phyloP scores from a whole-genome alignment of 35 echinoderm and acorn worm genomes.

The Apostichopus californicus region DNA sequence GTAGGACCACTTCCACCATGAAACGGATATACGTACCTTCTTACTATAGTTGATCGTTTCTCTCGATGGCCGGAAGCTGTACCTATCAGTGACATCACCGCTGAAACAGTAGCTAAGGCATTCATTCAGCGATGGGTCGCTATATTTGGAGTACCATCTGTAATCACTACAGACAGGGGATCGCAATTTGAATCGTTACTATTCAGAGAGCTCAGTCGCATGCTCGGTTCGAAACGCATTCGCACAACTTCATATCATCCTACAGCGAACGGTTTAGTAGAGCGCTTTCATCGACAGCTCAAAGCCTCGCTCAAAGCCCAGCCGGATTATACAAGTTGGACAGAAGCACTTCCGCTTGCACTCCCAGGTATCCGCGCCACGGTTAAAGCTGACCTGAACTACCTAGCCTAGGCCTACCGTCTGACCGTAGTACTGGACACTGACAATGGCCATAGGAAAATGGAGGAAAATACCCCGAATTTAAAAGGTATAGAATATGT shows the following conservation, averaged over 20 bases:
- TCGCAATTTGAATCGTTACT: conserved; percentile 59
- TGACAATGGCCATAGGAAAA: too few species aligned
- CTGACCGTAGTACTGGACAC: too few species aligned
- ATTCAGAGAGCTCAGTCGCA: conserved; percentile 45
- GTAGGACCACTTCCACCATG: conserved; percentile 58
- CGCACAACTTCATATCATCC: conserved; percentile 60
- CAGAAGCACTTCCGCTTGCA: conserved; percentile 56
- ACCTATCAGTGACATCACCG: not conserved
- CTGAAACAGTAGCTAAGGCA: conserved; percentile 22
- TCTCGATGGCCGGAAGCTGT: conserved; percentile 71
- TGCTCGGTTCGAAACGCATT: conserved; percentile 44
- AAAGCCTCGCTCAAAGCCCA: conserved; percentile 53
- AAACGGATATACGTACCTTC: conserved; percentile 56
- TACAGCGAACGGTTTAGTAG: not conserved
- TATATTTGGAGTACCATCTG: conserved; percentile 36
- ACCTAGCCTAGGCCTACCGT: not conserved
- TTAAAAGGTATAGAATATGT: too few species aligned
- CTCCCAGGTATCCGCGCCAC: conserved; percentile 57
- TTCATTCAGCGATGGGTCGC: conserved; percentile 47
- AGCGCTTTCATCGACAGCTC: conserved; percentile 56
- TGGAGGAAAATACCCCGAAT: too few species aligned
- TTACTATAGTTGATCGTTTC: conserved; percentile 61
- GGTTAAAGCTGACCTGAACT: conserved; percentile 52
- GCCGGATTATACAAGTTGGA: not conserved
- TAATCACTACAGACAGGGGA: conserved; percentile 27